These are phyloP conservation scores for Litocranius walleri DNA, from an alignment of 2,113 vertebrate genomes.

Conservation along the genomic window DNA sequence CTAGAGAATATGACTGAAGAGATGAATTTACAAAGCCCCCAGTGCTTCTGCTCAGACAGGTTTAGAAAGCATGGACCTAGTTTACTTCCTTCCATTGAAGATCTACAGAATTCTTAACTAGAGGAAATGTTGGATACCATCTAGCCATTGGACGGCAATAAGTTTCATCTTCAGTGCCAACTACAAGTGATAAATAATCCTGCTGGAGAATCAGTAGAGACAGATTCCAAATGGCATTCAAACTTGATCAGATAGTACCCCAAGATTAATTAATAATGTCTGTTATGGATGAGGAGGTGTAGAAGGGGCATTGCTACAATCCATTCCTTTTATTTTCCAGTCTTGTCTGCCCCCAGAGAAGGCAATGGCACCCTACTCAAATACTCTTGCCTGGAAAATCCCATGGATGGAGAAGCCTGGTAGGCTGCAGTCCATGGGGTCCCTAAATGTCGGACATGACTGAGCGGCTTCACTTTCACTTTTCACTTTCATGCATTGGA, in stretches of 20 bases:
- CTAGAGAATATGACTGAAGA: neutral
- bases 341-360: neutral
- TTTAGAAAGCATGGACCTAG: neutral
- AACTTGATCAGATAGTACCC: neutral
- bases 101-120: neutral
- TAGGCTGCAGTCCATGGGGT: no score
- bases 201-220: neutral
- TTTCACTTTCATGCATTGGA: no score
- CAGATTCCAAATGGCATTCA: neutral
- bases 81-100: neutral
- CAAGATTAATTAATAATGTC: neutral
- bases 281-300: neutral
- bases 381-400: no score
- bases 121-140: neutral
- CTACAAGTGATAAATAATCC: neutral
- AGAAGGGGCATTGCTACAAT: neutral
- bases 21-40: neutral
- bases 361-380: no score
- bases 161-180: neutral
- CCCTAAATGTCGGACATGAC: fast-evolving
- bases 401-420: no score
- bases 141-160: neutral
- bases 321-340: neutral
- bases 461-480: no score
- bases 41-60: neutral